phyloP scores from a whole-genome alignment of 2,113 vertebrate genomes.

The Ginglymostoma cirratum region DNA sequence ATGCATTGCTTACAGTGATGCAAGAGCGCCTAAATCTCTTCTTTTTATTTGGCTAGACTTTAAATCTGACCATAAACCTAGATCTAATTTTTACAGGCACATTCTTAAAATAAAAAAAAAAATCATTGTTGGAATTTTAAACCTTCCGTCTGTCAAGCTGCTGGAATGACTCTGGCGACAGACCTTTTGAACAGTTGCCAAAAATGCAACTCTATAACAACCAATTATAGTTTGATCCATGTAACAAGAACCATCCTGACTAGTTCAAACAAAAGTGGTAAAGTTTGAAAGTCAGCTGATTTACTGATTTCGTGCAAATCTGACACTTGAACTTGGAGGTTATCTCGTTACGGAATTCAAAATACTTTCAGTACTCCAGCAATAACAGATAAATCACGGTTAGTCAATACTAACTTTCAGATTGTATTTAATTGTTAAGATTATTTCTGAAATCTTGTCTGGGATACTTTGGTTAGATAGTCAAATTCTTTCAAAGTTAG shows the following conservation, averaged over 20 bases:
- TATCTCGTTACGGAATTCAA: neutral
- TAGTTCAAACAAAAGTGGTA: neutral
- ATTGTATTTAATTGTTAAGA: neutral
- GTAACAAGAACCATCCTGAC: neutral
- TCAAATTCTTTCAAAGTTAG: neutral
- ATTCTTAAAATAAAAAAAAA: neutral
- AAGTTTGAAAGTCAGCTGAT: slow-evolving; percentile 4
- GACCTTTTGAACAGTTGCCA: neutral
- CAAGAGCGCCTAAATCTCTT: neutral
- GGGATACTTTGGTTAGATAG: neutral
- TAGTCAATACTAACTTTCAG: neutral
- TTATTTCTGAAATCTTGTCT: neutral
- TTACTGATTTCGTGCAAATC: neutral
- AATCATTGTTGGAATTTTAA: neutral
- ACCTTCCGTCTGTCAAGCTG: neutral
- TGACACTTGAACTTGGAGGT: neutral
- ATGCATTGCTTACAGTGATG: neutral
- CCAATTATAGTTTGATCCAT: neutral
- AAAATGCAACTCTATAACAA: neutral
- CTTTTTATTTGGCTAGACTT: neutral
- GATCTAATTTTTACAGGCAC: neutral
- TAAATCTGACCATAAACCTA: neutral
- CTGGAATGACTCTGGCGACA: neutral
- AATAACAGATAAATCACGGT: neutral
- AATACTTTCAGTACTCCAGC: neutral